A percentile compares a stretch with the other conserved stretches of the same genome.
Evolutionary conservation across 2,113 vertebrate genomes (phyloP).

Genomic region (Lycaon pictus): DNA sequence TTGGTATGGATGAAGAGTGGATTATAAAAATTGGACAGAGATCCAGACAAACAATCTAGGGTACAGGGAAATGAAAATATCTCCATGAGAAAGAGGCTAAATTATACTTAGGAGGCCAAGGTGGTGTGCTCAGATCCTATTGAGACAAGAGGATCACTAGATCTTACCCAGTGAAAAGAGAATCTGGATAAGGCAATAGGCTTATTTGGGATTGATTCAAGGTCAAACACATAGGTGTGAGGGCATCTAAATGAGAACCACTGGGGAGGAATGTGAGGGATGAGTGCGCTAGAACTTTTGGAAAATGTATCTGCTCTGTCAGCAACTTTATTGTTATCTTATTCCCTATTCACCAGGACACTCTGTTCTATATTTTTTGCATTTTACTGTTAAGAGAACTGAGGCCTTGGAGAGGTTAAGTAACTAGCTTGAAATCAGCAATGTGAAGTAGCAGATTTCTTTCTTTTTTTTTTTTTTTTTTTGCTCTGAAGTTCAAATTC

Average conservation of each 20-base stretch:
- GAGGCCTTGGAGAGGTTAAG: neutral
- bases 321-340: neutral
- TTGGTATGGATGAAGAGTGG: neutral
- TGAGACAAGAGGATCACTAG: neutral
- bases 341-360: neutral
- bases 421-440: neutral
- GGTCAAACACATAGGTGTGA: neutral
- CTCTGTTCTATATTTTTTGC: neutral
- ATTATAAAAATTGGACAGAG: neutral
- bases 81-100: neutral
- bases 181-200: neutral
- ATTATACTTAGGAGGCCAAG: neutral
- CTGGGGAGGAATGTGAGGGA: neutral
- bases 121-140: accelerated
- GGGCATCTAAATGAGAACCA: accelerated
- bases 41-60: neutral
- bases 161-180: neutral
- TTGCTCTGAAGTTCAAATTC: neutral
- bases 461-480: conserved; percentile 22
- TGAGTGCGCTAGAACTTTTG: neutral
- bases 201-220: neutral
- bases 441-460: neutral
- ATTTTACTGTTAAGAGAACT: neutral
- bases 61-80: no score
- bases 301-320: neutral